Conservation (phyloP, 64 coral and sea anemone genomes). For the Orbicella faveolata region DNA sequence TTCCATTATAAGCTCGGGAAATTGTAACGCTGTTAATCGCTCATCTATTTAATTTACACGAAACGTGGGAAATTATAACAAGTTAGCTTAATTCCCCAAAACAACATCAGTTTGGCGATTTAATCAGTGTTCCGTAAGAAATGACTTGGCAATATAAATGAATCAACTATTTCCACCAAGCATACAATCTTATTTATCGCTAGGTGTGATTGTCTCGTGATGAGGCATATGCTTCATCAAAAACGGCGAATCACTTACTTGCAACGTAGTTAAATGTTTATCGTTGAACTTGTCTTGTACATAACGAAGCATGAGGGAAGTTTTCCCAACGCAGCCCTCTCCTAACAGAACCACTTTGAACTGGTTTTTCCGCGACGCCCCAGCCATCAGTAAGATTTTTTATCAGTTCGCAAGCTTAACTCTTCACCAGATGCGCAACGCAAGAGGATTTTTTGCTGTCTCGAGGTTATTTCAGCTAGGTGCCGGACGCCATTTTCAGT, state of each 20-base stretch:
- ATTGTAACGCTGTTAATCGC: background rate
- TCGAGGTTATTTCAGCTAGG: slow-evolving; percentile 25
- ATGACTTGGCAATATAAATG: background rate
- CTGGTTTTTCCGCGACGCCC: slow-evolving; percentile 82
- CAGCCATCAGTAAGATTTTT: slow-evolving; percentile 55
- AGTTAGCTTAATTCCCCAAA: too few relatives aligned
- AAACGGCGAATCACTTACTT: slow-evolving; percentile 49
- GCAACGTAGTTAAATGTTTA: slow-evolving; percentile 96
- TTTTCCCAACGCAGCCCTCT: slow-evolving; percentile 98
- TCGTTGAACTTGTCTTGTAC: slow-evolving; percentile 99
- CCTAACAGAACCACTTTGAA: slow-evolving; percentile 98
- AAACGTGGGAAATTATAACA: background rate
- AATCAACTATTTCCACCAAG: background rate
- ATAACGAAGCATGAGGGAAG: slow-evolving; percentile 96
- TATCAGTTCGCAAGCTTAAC: background rate
- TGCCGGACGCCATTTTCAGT: slow-evolving; percentile 78
- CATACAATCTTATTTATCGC: background rate
- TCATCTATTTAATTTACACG: background rate
- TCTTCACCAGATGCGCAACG: slow-evolving; percentile 18
- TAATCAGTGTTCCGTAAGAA: background rate
- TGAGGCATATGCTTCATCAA: background rate
- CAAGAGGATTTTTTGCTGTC: background rate
- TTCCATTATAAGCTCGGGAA: too few relatives aligned
- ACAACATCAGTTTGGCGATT: too few relatives aligned
- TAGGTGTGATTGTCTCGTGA: background rate